Conservation (phyloP, 2,113 vertebrate genomes). For the Gavia stellata region DNA sequence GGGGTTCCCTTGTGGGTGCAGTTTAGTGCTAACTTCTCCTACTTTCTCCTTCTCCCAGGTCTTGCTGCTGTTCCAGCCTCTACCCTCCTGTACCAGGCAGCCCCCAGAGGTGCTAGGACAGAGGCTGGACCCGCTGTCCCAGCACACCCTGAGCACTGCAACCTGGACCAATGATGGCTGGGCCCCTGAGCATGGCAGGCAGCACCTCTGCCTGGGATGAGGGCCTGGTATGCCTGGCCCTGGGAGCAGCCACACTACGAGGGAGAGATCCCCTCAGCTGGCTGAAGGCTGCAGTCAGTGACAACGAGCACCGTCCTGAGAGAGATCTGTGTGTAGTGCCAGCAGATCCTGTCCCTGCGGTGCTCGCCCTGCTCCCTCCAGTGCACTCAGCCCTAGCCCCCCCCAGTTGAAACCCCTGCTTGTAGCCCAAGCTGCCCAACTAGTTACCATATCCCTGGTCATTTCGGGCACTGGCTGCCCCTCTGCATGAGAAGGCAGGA, state of each 20-base stretch:
- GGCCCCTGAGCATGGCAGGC: background rate
- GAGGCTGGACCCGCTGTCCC: background rate
- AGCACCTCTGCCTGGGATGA: background rate
- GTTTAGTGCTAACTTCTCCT: background rate
- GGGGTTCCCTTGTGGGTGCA: background rate
- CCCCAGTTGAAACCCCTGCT: background rate
- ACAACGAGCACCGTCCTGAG: background rate
- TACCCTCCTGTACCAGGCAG: background rate
- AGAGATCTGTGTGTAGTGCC: background rate
- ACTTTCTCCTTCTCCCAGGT: background rate
- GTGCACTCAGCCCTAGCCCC: background rate
- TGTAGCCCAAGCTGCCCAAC: background rate
- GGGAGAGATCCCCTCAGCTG: background rate
- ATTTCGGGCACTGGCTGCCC: background rate
- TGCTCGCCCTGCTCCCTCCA: background rate
- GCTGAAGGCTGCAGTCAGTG: background rate
- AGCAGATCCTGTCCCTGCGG: background rate
- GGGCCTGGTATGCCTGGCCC: background rate
- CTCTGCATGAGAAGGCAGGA: background rate
- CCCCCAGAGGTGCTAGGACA: background rate
- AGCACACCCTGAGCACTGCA: background rate
- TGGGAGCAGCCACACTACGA: background rate
- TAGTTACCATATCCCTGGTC: background rate
- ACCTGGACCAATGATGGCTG: background rate
- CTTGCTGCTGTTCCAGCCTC: background rate